Base-by-base conservation (phyloP, 1,140 invertebrate species). In the Leptinotarsa lineolata region DNA sequence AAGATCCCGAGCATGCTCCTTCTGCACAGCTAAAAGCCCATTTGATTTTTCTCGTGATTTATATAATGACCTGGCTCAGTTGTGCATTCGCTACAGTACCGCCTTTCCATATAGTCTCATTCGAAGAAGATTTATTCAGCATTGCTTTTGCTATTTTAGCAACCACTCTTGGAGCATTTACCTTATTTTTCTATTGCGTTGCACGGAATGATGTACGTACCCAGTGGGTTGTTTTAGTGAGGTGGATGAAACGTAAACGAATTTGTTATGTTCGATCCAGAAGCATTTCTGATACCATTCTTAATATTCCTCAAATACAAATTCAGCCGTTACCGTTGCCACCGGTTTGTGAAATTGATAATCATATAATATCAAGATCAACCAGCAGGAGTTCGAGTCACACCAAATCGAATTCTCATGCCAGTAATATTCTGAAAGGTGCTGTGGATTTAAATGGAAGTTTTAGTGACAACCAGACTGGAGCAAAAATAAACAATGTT, bases 161-260 rank as follows among this genome's bases (percentile, higher is more conserved):
- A 0, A 89, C 89, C 24, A 85, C 91, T 15, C 85, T 96, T 64
- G 94, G 93, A 0, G 86, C 92, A n/a, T 97, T 96, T 81, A 91
- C 95, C 24, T 82, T 96, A 13, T 89, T 95, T 61, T 97, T 95
- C 83, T 95, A 95, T 81, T 94, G 93, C 67, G 88, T 96, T 46
- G 92, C 92, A 0, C 85, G 95, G 22, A 93, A 90, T 74, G 95
- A 97, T 84, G 92, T 95, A 0, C 86, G 94, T 67, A 87, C 88
- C 0, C 90, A 92, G 20, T 95, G 93, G 93, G 82, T 89, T 5
- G 83, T 88, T 65, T 90, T 90, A 85, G 86, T 88, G 18, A 76
- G 89, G 70, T 89, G 89, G 84, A 77, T 89, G 13, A 87, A 87
- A 18, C 87, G 87, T 61, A 91, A 90, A 77, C 88, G 88, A 73